Base-by-base conservation (phyloP, 2,888 invertebrate species). In the Arctia plantaginis region DNA sequence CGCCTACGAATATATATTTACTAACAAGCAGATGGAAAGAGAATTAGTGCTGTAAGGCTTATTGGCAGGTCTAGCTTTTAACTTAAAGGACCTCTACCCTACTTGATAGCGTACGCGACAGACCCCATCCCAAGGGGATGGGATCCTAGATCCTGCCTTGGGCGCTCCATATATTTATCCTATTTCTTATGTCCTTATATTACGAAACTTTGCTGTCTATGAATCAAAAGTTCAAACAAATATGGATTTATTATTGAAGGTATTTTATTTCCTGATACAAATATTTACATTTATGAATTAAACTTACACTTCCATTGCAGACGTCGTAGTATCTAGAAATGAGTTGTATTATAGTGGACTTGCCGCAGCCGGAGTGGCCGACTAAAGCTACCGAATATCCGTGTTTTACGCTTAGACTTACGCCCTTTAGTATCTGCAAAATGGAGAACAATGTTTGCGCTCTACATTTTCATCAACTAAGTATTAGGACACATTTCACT, bases 331-430 rank as follows among this genome's bases (percentile, higher is more conserved):
- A 97, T 72, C 98, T 94, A 84, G 98, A 97, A 75, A 98, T 93
- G 1, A 98, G 93, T 82, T 98, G 97, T 75, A 98, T 96, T 74
- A 97, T 97, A 0, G 98, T 98, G 0, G 98, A 98, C 89, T 98
- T 98, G 0, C 98, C 98, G 82, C 97, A 97, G 0, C 98, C 98
- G 59, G 97, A 97, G 23, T 97, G 97, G 1, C 97, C 97, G 12
- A 97, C 97, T 39, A 97, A 97, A 0, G 98, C 98, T 7, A 98
- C 97, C 0, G 97, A 97, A 88, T 98, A 96, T 1, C 98, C 98
- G 1, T 96, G 94, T 18, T 96, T 94, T 33, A 98, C 97, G 59
- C 93, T 96, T 55, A 98, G 87, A 86, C 95, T 96, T 0, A 98
- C 92, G 8, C 96, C 97, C 89, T 96, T 96, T 64, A 98, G 90